phyloP scores from a whole-genome alignment of 30 jellyfish, hydroid and myxozoan genomes.

The Cassiopea xamachana region DNA sequence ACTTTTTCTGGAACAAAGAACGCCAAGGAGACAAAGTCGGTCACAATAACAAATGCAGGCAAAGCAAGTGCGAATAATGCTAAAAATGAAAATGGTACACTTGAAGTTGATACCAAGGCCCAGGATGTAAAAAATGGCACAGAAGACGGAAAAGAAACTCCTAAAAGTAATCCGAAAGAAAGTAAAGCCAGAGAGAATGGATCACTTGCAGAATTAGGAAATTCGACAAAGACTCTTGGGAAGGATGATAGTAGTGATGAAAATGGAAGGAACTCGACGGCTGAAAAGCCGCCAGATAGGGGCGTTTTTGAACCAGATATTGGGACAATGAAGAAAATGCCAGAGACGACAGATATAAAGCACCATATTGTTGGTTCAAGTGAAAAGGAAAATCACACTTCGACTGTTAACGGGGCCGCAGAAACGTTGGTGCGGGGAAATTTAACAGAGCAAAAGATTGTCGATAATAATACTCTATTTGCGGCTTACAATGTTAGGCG shows the following conservation, averaged over 20 bases:
- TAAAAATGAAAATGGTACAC: constrained; percentile 41
- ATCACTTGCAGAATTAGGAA: neutral
- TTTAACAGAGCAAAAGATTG: constrained; percentile 31
- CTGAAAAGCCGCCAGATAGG: constrained; percentile 1
- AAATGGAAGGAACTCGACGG: constrained; percentile 1
- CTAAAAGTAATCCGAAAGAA: neutral
- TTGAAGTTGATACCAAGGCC: constrained; percentile 7
- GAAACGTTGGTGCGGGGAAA: neutral
- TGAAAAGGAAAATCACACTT: neutral
- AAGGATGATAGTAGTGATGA: neutral
- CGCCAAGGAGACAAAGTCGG: constrained; percentile 19
- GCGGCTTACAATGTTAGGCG: constrained; percentile 15
- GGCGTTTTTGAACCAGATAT: constrained; percentile 50
- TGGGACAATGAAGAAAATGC: constrained; percentile 53
- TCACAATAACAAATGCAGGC: constrained; percentile 26
- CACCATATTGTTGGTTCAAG: constrained; percentile 18
- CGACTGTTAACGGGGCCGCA: neutral
- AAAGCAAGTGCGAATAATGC: constrained; percentile 9
- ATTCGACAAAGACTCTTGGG: neutral
- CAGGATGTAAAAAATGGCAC: neutral
- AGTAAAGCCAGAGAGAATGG: neutral
- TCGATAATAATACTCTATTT: constrained; percentile 11
- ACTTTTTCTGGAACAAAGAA: constrained; percentile 16
- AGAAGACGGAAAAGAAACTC: neutral
- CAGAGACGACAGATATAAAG: constrained; percentile 52